Evolutionary conservation across 2,888 invertebrate genomes (phyloP).

Genomic region (Acholoe squamosa): DNA sequence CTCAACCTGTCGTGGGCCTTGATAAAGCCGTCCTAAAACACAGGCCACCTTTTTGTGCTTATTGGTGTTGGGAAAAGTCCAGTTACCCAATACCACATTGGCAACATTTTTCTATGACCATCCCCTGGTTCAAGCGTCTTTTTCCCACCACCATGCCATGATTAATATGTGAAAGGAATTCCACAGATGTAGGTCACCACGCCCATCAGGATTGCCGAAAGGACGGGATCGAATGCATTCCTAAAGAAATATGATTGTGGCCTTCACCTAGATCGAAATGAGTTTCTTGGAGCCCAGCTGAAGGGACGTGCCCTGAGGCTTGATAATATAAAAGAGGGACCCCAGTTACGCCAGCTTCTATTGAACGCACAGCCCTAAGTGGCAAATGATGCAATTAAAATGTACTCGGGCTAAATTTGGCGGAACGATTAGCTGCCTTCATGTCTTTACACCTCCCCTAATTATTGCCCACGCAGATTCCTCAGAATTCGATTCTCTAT

Average conservation of each 20-base stretch:
- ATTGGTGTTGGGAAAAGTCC: too few species aligned
- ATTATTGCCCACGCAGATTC: background rate
- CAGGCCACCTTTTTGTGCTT: too few species aligned
- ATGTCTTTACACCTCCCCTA: background rate
- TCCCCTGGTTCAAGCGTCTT: background rate
- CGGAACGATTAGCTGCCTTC: constrained; percentile 41
- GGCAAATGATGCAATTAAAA: constrained; percentile 41
- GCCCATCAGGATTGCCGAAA: too few species aligned
- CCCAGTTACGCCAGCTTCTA: background rate
- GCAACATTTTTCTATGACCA: too few species aligned
- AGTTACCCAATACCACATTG: too few species aligned
- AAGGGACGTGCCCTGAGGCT: background rate
- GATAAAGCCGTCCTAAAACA: too few species aligned
- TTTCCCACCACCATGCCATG: background rate
- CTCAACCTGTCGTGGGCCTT: too few species aligned
- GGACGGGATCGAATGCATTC: background rate
- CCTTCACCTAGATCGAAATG: background rate
- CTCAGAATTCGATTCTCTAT: background rate
- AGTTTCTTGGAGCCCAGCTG: background rate
- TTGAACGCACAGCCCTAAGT: background rate
- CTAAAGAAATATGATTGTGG: background rate
- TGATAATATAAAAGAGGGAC: background rate
- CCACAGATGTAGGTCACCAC: background rate
- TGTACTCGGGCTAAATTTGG: constrained; percentile 22
- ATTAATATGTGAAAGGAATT: background rate